phyloP scores from a whole-genome alignment of 2,888 invertebrate genomes.

The Mimachlamys varia region DNA sequence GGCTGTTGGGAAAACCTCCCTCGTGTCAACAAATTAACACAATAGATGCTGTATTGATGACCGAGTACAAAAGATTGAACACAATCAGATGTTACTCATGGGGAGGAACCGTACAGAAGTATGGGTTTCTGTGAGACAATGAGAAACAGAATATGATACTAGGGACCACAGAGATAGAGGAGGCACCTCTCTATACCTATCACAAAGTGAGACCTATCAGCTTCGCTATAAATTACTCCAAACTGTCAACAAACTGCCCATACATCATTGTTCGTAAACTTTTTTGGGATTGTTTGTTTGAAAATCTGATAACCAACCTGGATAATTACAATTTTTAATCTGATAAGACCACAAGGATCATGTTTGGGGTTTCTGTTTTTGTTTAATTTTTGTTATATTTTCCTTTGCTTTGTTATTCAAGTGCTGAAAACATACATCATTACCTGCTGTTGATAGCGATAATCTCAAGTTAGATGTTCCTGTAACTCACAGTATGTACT shows the following conservation, averaged over 20 bases:
- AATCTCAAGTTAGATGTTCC: not conserved
- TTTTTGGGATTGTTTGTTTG: not conserved
- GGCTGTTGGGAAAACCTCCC: not conserved
- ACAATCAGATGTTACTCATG: not conserved
- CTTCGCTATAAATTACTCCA: not conserved
- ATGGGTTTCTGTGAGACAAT: constrained; percentile 6
- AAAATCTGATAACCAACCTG: not conserved
- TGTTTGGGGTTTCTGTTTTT: not conserved
- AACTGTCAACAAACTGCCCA: not conserved
- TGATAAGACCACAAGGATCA: not conserved
- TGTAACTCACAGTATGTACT: not conserved
- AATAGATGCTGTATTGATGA: not conserved
- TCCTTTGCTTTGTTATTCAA: too few species aligned
- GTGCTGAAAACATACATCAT: not conserved
- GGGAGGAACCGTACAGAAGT: not conserved
- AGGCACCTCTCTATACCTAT: not conserved
- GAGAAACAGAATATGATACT: constrained; percentile 18
- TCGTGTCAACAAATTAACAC: not conserved
- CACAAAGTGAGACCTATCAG: not conserved
- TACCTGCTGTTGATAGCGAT: not conserved
- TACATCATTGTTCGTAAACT: not conserved
- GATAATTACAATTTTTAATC: constrained; percentile 9
- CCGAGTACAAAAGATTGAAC: not conserved
- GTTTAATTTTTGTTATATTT: too few species aligned
- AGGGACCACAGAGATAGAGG: not conserved